Evolutionary conservation across 1,140 invertebrate species (phyloP).

Genomic region (Caenorhabditis elegans): DNA sequence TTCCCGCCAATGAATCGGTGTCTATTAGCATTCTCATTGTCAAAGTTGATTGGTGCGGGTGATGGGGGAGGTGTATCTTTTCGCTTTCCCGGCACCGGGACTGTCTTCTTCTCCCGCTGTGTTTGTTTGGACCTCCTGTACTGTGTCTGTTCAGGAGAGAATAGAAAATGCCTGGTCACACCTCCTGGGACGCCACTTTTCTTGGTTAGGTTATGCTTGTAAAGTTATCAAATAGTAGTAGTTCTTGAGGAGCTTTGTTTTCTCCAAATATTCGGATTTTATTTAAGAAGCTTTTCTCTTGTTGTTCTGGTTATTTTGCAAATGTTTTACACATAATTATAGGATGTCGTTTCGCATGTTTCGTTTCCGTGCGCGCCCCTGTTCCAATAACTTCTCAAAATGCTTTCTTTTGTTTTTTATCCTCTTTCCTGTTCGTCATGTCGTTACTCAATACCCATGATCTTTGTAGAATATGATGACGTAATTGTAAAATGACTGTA

Average conservation of each 20-base stretch:
- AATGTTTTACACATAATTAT: constrained; percentile 1
- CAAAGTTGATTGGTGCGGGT: background rate
- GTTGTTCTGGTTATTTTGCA: background rate
- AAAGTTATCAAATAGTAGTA: too few relatives aligned
- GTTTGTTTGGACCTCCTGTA: constrained; percentile 9
- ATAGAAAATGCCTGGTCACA: background rate
- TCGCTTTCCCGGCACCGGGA: background rate
- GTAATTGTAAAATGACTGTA: background rate
- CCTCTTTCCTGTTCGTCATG: too few relatives aligned
- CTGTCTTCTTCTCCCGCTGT: constrained; percentile 13
- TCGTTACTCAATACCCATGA: too few relatives aligned
- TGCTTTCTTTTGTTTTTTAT: too few relatives aligned
- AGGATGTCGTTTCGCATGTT: background rate
- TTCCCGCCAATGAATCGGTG: constrained; percentile 22
- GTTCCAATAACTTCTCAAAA: too few relatives aligned
- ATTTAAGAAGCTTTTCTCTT: background rate
- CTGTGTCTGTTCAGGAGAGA: background rate
- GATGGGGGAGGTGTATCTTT: constrained; percentile 9
- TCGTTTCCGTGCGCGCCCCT: background rate
- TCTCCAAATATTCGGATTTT: too few relatives aligned
- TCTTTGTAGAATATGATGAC: too few relatives aligned
- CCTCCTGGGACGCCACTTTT: too few relatives aligned
- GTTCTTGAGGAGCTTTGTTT: too few relatives aligned
- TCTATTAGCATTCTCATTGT: constrained; percentile 23
- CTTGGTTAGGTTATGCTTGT: background rate